A percentile compares a stretch with the other conserved stretches of the same genome.
phyloP scores from a whole-genome alignment of 2,113 vertebrate species.

The Poecile atricapillus region DNA sequence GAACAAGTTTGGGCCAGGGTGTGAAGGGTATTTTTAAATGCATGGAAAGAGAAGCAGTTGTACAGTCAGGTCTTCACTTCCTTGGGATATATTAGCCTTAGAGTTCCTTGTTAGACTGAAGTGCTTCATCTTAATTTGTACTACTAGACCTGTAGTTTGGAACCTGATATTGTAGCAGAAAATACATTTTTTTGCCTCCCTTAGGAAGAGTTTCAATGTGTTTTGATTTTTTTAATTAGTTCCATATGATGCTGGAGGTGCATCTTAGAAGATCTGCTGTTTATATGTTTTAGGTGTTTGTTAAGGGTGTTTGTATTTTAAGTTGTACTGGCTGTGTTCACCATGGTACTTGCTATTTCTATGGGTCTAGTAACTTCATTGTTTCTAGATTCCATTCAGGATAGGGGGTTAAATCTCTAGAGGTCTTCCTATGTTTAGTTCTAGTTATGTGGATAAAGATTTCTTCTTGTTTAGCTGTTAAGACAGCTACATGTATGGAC shows the following conservation, averaged over 20 bases:
- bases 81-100: background rate
- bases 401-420: background rate
- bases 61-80: background rate
- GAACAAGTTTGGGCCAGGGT: background rate
- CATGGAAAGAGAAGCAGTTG: background rate
- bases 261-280: background rate
- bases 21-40: background rate
- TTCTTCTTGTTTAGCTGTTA: background rate
- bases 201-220: background rate
- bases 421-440: background rate
- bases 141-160: background rate
- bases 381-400: background rate
- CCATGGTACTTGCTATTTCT: background rate
- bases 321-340: background rate
- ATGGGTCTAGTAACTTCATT: background rate
- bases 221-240: background rate
- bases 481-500: background rate
- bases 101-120: background rate
- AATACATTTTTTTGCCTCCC: background rate
- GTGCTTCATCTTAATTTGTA: background rate
- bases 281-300: background rate
- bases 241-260: background rate
- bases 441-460: background rate
- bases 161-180: background rate
- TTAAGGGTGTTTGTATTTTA: background rate